Percentiles rank a stretch among this genome's conserved stretches.
Evolutionary conservation across 2,888 invertebrate genomes (phyloP).

Genomic region (Sesamia inferens): DNA sequence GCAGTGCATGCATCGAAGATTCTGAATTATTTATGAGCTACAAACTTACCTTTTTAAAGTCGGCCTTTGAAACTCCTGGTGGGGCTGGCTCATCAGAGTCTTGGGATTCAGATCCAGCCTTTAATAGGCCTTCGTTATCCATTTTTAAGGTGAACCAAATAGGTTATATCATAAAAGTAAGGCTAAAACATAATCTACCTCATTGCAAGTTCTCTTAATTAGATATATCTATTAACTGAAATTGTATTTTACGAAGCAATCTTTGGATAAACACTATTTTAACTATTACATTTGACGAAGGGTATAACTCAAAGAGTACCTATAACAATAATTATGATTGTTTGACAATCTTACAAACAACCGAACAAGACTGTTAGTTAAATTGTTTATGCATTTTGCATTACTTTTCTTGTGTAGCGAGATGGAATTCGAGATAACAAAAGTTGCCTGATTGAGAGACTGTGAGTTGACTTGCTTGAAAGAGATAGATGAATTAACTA

Average conservation of each 20-base stretch:
- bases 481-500: conserved; percentile 11
- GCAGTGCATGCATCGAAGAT: conserved; percentile 16
- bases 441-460: neutral
- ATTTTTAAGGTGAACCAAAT: conserved; percentile 53
- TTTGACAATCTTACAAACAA: conserved; percentile 33
- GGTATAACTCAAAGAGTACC: no score
- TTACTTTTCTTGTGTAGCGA: conserved; percentile 12
- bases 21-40: conserved; percentile 14
- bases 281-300: conserved; percentile 28
- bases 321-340: no score
- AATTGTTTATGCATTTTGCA: conserved; percentile 13
- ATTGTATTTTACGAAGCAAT: neutral
- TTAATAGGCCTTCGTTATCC: conserved; percentile 63
- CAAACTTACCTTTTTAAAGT: conserved; percentile 63
- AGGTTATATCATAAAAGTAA: conserved; percentile 15
- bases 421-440: conserved; percentile 19
- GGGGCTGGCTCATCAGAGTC: conserved; percentile 70
- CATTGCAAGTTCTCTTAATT: conserved; percentile 7
- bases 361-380: neutral
- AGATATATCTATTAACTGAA: neutral
- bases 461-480: neutral
- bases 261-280: conserved; percentile 5
- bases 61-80: conserved; percentile 61
- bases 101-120: conserved; percentile 69
- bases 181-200: conserved; percentile 4